Evolutionary conservation across 2,888 invertebrate species (phyloP).

Genomic region (Apomyelois bistriatella): DNA sequence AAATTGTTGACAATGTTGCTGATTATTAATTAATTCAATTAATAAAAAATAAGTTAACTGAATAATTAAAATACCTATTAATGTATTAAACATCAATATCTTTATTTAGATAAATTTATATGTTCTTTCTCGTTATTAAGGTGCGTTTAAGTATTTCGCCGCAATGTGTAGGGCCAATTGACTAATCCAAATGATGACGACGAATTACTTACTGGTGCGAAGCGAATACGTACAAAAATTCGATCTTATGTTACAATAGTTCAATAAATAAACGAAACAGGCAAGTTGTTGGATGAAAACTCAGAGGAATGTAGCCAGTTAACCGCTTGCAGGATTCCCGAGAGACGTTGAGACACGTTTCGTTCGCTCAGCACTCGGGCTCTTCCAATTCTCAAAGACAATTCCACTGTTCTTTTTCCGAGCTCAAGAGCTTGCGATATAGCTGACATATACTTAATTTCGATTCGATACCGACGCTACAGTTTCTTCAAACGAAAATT

Average conservation of each 20-base stretch:
- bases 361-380: conserved; percentile 60
- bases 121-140: too few species aligned
- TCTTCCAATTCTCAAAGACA: conserved; percentile 61
- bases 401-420: conserved; percentile 54
- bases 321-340: conserved; percentile 49
- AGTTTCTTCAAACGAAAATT: conserved; percentile 22
- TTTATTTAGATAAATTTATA: too few species aligned
- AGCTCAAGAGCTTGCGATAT: conserved; percentile 48
- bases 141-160: too few species aligned
- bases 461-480: conserved; percentile 29
- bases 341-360: conserved; percentile 58
- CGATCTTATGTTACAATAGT: conserved; percentile 20
- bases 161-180: too few species aligned
- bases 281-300: conserved; percentile 43
- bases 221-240: too few species aligned
- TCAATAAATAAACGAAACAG: conserved; percentile 45
- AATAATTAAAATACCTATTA: too few species aligned
- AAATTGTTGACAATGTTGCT: too few species aligned
- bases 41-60: too few species aligned
- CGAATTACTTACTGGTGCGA: too few species aligned
- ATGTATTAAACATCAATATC: too few species aligned
- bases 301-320: conserved; percentile 56
- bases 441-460: conserved; percentile 54
- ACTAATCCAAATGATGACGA: too few species aligned
- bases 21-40: too few species aligned